A percentile compares a stretch with the other conserved stretches of the same genome.
Conservation (phyloP, 2,113 vertebrate genomes). For the Candoia aspera region DNA sequence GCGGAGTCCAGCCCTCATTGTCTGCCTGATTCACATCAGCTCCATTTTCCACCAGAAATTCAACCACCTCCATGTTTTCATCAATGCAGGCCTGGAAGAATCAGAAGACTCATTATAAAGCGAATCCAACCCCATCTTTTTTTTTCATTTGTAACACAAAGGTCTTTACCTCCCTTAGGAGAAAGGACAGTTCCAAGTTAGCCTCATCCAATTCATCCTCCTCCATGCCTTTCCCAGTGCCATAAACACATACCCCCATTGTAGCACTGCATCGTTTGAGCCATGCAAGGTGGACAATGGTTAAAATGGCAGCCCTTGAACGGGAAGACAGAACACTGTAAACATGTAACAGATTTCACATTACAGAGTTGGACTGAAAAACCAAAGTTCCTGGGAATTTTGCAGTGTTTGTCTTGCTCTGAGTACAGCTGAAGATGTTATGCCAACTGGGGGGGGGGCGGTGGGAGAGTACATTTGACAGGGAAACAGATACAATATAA, state of each 20-base stretch:
- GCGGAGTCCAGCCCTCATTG: slow-evolving; percentile 91
- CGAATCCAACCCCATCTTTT: background rate
- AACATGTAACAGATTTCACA: background rate
- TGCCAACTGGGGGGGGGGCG: background rate
- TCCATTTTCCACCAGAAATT: slow-evolving; percentile 81
- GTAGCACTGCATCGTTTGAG: background rate
- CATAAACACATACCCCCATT: no score
- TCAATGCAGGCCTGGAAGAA: slow-evolving; percentile 86
- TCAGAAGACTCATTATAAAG: no score
- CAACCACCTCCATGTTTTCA: slow-evolving; percentile 87
- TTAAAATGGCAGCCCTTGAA: background rate
- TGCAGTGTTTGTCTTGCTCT: background rate
- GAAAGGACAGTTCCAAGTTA: background rate
- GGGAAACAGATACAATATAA: background rate
- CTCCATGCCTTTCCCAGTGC: background rate
- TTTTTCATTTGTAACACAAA: background rate
- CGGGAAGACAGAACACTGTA: background rate
- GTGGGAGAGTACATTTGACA: background rate
- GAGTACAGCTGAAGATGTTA: background rate
- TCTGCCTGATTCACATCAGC: slow-evolving; percentile 88
- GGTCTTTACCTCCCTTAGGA: background rate
- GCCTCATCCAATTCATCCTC: background rate
- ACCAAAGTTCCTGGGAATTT: background rate
- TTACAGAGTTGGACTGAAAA: background rate
- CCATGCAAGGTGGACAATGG: background rate